phyloP scores from a whole-genome alignment of 2,113 vertebrate species.

The Myrmecobius fasciatus region DNA sequence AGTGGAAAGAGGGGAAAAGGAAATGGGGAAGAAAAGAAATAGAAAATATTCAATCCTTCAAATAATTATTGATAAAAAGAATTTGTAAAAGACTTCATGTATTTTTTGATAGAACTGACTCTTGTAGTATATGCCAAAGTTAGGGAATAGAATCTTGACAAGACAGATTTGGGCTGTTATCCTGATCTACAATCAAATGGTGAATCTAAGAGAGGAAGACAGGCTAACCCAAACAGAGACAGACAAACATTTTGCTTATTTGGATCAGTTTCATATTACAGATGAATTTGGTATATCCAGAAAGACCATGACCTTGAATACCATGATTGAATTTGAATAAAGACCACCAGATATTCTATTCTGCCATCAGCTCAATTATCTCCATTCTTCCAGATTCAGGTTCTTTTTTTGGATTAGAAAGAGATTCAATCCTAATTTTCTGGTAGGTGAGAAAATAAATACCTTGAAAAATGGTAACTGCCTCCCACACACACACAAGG shows the following conservation, averaged over 20 bases:
- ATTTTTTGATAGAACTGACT: not conserved
- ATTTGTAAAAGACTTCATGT: not conserved
- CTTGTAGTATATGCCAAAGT: not conserved
- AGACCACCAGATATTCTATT: not conserved
- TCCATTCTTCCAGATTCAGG: not conserved
- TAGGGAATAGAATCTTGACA: not conserved
- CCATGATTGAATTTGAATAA: not conserved
- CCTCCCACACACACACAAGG: not conserved
- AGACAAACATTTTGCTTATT: conserved; percentile 23
- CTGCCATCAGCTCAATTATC: conserved; percentile 20
- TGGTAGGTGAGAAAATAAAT: conserved; percentile 1
- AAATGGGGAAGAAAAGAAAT: not conserved
- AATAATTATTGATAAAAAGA: not conserved
- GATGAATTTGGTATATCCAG: conserved; percentile 27
- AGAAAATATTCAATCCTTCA: not conserved
- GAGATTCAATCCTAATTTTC: conserved; percentile 21
- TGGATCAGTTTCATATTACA: not conserved
- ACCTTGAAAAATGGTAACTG: not conserved
- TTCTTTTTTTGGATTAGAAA: conserved; percentile 23
- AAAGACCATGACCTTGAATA: conserved; percentile 31
- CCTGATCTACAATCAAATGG: not conserved
- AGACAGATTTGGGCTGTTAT: not conserved
- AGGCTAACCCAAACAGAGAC: not conserved
- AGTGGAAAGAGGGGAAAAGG: not conserved
- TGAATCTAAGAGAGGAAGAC: conserved; percentile 17